Percentiles rank a stretch among this genome's conserved stretches.
Evolutionary conservation across 2,888 invertebrate species (phyloP).

Genomic region (Pristionchus arcanus): DNA sequence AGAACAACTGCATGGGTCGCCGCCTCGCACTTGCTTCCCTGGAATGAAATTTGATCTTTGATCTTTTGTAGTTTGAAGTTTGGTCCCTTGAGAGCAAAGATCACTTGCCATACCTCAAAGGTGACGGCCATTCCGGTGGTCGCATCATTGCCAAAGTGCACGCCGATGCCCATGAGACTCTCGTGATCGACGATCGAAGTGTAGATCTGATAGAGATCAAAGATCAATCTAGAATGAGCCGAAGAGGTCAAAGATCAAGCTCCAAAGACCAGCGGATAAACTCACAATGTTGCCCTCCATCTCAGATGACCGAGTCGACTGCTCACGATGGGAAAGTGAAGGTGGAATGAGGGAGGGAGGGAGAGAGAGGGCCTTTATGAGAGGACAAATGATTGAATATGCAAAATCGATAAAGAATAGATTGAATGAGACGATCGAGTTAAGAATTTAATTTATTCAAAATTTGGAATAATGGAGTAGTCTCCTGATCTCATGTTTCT

Average conservation of each 20-base stretch:
- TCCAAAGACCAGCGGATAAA: background rate
- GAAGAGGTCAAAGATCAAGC: background rate
- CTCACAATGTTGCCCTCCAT: background rate
- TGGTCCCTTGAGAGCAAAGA: background rate
- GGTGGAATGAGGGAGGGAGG: background rate
- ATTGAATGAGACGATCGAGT: background rate
- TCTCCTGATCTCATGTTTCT: too few relatives aligned
- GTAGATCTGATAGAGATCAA: background rate
- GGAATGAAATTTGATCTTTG: background rate
- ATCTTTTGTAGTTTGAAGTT: background rate
- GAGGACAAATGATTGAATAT: background rate
- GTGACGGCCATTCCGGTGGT: background rate
- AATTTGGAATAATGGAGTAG: too few relatives aligned
- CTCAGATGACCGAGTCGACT: background rate
- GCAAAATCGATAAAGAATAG: background rate
- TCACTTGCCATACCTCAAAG: background rate
- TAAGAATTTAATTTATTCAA: too few relatives aligned
- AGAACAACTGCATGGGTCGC: background rate
- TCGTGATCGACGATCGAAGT: background rate
- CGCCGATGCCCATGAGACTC: background rate
- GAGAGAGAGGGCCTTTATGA: background rate
- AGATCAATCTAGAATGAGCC: background rate
- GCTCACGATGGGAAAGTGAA: background rate
- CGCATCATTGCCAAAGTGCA: background rate
- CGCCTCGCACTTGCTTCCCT: background rate